Conservation (phyloP, 2,888 invertebrate species). For the Heliconius ismenius region DNA sequence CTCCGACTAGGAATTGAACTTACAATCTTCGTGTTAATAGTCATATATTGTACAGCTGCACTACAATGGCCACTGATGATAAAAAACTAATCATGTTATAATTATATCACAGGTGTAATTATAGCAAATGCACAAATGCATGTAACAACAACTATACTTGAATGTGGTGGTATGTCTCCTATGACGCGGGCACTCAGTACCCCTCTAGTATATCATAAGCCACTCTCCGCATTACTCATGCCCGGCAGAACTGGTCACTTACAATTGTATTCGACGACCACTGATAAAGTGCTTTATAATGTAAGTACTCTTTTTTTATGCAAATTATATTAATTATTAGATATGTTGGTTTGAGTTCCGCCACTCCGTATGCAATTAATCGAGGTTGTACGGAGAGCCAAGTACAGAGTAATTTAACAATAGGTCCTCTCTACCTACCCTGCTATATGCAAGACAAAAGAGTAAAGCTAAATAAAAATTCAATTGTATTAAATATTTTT, state of each 20-base stretch:
- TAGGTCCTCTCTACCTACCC: no score
- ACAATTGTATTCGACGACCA: conserved; percentile 70
- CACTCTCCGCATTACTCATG: conserved; percentile 63
- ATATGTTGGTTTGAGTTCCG: background rate
- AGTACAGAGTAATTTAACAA: no score
- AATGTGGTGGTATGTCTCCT: conserved; percentile 73
- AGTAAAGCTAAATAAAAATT: no score
- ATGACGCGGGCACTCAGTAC: conserved; percentile 60
- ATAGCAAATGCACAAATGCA: conserved; percentile 68
- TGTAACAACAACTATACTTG: conserved; percentile 67
- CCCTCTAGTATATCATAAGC: conserved; percentile 60
- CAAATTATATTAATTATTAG: no score
- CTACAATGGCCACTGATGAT: no score
- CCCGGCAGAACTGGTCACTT: conserved; percentile 72
- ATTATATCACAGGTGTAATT: conserved; percentile 63
- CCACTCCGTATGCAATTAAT: background rate
- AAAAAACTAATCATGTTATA: background rate
- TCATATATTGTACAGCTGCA: background rate
- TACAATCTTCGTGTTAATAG: background rate
- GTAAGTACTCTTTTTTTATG: conserved; percentile 56
- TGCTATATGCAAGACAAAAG: no score
- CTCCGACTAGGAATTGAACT: background rate
- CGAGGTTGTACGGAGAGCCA: no score
- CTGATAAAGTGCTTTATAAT: conserved; percentile 75
- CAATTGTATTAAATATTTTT: background rate